Evolutionary conservation across 2,888 invertebrate species (phyloP), one percentile per base, ranked within the genome.

Genomic region (Crematogaster levior): DNA sequence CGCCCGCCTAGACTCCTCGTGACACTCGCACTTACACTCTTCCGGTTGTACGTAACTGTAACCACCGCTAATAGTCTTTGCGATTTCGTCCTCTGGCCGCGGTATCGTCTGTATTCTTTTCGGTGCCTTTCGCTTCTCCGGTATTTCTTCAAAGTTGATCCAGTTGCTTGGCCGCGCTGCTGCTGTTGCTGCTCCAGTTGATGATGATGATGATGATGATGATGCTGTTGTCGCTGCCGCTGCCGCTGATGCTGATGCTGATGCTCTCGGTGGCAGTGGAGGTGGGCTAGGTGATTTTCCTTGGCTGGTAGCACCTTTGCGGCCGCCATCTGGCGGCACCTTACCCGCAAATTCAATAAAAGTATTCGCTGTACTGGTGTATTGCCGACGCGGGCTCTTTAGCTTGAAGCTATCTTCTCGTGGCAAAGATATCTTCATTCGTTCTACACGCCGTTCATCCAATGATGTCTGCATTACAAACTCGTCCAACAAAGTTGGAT

Each of bases 61-160:
- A 87, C 87, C 75, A 24, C 79, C 84, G 9, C 86, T 73, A 83
- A 92, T 94, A 3, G 91, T 89, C 24, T 79, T 79, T 12, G 70
- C 56, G 18, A 56, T 34, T 56, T 94, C 95, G 63, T 94, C 94
- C 56, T 95, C 95, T 27, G 95, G 92, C 53, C 96, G 95, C 30
- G 98, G 98, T 91, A 98, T 95, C 27, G 97, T 97, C 92, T 97
- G 97, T 90, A 98, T 98, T 87, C 97, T 96, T 94, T 97, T 97
- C 27, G 98, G 97, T 85, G 97, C 96, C 94, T 97, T 97, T 77
- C 97, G 95, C 88, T 97, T 96, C 94, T 98, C 98, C 0, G 98
- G 98, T 82, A 98, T 97, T 92, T 98, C 98, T 93, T 97, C 97
- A 93, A 98, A 98, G 94, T 98, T 97, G 84, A 98, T 97, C 98